Base-by-base conservation (phyloP, 2,888 invertebrate genomes). In the Heliconius cydno region DNA sequence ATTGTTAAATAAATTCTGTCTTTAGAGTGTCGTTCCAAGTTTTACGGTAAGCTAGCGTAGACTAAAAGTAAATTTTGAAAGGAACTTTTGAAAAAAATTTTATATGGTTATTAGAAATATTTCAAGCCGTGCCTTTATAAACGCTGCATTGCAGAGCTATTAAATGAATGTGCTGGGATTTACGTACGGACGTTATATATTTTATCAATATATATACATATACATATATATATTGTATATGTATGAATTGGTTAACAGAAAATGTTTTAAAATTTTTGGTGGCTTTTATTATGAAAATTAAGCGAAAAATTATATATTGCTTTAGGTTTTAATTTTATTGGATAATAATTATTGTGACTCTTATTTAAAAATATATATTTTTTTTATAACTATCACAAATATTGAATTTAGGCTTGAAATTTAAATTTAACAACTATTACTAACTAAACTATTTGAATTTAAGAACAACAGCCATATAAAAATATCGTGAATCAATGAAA, bases 121-220 rank as follows among this genome's bases (percentile, higher is more conserved):
- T 73, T 73, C n/a, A 34, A 60, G 34, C n/a, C 73, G 34, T 57
- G 73, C 60, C 73, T 73, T 73, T 73, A 73, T 38, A 73, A 52
- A 66, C 41, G 41, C 75, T 65, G 78, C 78, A 73, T 46, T 78
- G 78, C 78, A 60, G 75, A 41, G 75, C 75, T 65, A 75, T 75
- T 75, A 75, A 46, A 65, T 75, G 28, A 75, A 75, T 75, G 75
- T 63, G 65, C 63, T 75, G 15, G 65, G 75, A 63, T 75, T 73
- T 73, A 73, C 73, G 73, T 73, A 73, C 38, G 60, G 60, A 38
- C 60, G 60, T 30, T 38, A 13, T 60, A 34, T 73, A 60, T 60
- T 9, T 28, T 73, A 57, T 60, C 72, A 30, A 73, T 73, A 73
- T 15, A 38, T n/a, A n/a, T 19, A 38, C 3, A 19, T 34, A 66